These are phyloP conservation scores for Tauraco erythrolophus DNA, from an alignment of 2,113 vertebrate genomes.

Conservation along the genomic window DNA sequence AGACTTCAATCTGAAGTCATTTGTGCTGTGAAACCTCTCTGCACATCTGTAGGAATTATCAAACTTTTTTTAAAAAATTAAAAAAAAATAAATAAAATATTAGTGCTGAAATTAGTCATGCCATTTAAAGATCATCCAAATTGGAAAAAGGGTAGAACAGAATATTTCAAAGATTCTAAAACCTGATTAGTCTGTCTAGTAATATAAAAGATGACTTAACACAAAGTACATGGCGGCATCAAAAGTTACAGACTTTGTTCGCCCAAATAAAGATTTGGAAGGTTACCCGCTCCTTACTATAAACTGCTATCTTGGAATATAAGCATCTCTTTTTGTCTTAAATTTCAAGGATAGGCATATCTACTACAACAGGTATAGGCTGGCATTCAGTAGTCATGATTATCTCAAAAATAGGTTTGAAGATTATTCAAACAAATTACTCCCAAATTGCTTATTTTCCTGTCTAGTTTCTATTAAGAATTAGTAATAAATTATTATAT, in stretches of 20 bases:
- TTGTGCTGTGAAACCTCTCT: not conserved
- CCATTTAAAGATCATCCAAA: not conserved
- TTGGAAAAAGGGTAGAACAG: not conserved
- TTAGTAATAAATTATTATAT: not conserved
- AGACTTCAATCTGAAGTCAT: not conserved
- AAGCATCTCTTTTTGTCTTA: not conserved
- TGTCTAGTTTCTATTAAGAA: not conserved
- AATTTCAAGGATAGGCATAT: not conserved
- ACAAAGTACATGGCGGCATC: not conserved
- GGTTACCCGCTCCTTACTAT: rapidly evolving
- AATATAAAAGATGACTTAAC: not conserved
- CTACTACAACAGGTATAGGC: not conserved
- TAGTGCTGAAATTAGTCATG: not conserved
- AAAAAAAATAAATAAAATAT: not conserved
- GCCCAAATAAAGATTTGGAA: not conserved
- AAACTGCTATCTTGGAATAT: not conserved
- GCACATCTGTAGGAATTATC: not conserved
- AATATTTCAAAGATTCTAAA: not conserved
- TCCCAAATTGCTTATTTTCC: not conserved
- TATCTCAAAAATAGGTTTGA: not conserved
- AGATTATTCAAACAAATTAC: not conserved
- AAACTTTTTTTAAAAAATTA: not conserved
- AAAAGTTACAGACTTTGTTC: not conserved
- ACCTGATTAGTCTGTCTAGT: not conserved
- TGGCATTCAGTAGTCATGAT: not conserved